Conservation (phyloP, 2,888 invertebrate species). For the Philaethria dido region DNA sequence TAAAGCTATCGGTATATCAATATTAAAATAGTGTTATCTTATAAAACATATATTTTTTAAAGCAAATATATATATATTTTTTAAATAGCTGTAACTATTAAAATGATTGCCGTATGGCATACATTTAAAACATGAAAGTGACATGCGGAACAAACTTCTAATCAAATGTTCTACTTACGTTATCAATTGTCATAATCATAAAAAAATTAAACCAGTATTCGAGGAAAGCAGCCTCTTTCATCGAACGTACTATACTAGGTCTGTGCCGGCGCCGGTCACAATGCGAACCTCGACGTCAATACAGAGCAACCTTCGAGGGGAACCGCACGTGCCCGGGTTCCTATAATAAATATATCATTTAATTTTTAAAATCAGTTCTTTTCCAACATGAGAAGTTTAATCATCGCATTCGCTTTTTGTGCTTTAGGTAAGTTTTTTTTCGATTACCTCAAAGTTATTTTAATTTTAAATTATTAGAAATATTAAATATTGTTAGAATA, state of each 20-base stretch:
- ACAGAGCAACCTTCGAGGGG: slow-evolving; percentile 70
- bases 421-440: slow-evolving; percentile 65
- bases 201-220: slow-evolving; percentile 32
- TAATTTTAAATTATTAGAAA: background rate
- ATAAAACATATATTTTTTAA: too few species aligned
- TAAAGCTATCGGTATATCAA: too few species aligned
- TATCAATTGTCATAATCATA: slow-evolving; percentile 23
- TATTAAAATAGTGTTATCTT: too few species aligned
- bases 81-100: background rate
- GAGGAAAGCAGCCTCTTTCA: slow-evolving; percentile 38
- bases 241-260: slow-evolving; percentile 34
- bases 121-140: background rate
- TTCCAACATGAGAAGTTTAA: slow-evolving; percentile 68
- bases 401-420: slow-evolving; percentile 60
- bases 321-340: slow-evolving; percentile 66
- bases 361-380: slow-evolving; percentile 49
- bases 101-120: background rate
- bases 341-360: slow-evolving; percentile 50
- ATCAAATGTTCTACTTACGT: slow-evolving; percentile 5
- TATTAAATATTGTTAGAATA: background rate
- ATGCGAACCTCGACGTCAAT: slow-evolving; percentile 63
- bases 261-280: slow-evolving; percentile 55
- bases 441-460: background rate
- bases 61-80: background rate
- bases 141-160: background rate